Percentiles rank a stretch among this genome's conserved stretches.
Evolutionary conservation across 2,797 vertebrate genomes (phyloP).

Genomic region (Acanthornis magna): DNA sequence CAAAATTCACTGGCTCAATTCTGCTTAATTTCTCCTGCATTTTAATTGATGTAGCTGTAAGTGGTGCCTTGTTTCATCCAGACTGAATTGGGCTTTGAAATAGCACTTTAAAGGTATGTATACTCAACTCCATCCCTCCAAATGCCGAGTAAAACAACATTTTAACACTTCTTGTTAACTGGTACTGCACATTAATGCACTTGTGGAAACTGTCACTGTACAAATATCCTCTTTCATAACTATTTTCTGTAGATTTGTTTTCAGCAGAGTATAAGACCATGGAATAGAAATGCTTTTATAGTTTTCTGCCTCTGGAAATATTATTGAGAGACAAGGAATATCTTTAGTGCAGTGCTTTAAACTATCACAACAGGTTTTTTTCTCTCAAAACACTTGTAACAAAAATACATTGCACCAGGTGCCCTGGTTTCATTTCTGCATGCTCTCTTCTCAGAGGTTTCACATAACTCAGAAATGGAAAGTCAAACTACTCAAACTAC

Average conservation of each 20-base stretch:
- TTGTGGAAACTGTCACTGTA: not conserved
- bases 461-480: conserved; percentile 34
- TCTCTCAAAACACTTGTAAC: conserved; percentile 28
- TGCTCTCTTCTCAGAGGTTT: conserved; percentile 28
- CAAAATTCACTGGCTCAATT: not conserved
- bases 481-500: conserved; percentile 17
- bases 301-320: not conserved
- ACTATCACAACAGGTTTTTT: not conserved
- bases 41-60: not conserved
- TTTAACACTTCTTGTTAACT: not conserved
- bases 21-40: not conserved
- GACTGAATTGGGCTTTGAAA: not conserved
- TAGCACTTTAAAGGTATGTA: not conserved
- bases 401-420: conserved; percentile 53
- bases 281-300: not conserved
- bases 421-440: conserved; percentile 56
- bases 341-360: not conserved
- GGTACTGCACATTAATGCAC: not conserved
- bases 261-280: not conserved
- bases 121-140: not conserved
- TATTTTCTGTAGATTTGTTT: not conserved
- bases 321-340: not conserved
- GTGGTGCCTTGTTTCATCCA: not conserved
- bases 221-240: not conserved
- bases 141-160: not conserved